These are phyloP conservation scores for Atherinomorus stipes DNA, from an alignment of 2,113 vertebrate genomes.

Conservation along the genomic window DNA sequence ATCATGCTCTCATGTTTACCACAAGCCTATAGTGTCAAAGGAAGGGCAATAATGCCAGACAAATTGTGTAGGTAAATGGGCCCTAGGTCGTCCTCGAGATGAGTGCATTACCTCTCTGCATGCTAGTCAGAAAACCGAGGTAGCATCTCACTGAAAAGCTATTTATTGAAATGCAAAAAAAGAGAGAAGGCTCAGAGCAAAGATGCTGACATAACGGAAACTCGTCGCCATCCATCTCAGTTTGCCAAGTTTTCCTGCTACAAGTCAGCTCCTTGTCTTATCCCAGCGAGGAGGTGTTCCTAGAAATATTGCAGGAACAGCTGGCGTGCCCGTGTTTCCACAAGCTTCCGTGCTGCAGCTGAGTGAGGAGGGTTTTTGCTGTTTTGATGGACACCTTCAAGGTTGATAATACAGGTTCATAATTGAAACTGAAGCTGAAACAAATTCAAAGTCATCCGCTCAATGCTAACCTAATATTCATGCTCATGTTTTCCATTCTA, in stretches of 20 bases:
- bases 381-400: constrained; percentile 65
- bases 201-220: constrained; percentile 81
- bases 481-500: constrained; percentile 69
- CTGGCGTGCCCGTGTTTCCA: constrained; percentile 26
- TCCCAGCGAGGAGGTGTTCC: constrained; percentile 48
- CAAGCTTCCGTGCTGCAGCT: constrained; percentile 17
- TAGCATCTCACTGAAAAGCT: constrained; percentile 69
- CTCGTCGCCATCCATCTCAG: constrained; percentile 71
- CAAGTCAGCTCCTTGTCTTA: constrained; percentile 57
- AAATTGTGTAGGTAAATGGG: constrained; percentile 75
- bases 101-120: constrained; percentile 60
- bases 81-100: constrained; percentile 54
- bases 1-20: constrained; percentile 63
- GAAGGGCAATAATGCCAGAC: constrained; percentile 78
- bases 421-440: constrained; percentile 66
- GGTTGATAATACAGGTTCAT: constrained; percentile 52
- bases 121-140: constrained; percentile 74
- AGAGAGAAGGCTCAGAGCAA: constrained; percentile 54
- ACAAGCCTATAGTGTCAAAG: constrained; percentile 63
- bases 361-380: constrained; percentile 17
- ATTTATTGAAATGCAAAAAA: constrained; percentile 81
- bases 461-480: constrained; percentile 66
- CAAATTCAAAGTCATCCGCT: constrained; percentile 75
- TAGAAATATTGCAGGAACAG: constrained; percentile 54
- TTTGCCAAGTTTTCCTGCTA: constrained; percentile 72